Base-by-base conservation (phyloP, 2,113 vertebrate species). In the Phrynocephalus versicolor region DNA sequence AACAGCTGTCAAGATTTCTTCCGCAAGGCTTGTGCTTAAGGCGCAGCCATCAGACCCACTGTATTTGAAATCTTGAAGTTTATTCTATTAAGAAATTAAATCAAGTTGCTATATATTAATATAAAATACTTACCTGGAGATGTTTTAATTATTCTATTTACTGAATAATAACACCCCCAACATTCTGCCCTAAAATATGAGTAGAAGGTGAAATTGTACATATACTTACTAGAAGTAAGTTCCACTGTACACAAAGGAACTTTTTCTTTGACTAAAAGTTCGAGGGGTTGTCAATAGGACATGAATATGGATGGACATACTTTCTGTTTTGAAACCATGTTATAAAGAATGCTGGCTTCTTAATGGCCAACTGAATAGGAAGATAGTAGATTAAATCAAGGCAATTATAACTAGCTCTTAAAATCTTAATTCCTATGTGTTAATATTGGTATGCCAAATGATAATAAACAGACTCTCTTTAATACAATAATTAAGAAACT, bases 21-120 rank as follows among this genome's bases (percentile, higher is more conserved):
- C 96, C 76, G 96, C 93, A 89, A 97, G 51, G n/a, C 91, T 90
- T 93, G 94, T 90, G 60, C 96, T 96, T 88, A 95, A 82, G 57
- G 77, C 85, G 13, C 88, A 76, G 89, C 94, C 93, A 82, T 88
- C 89, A 85, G 2, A 75, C 37, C 91, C 94, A 62, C 94, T 80
- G 0, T 97, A 96, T 39, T 91, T 92, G 69, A 85, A 14, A 27
- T 92, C 84, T 87, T 94, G 92, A 86, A 97, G 95, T 91, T 27
- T 92, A 55, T 83, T 92, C 96, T 96, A 87, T 83, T n/a, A 94
- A 94, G 90, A 93, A n/a, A 88, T 87, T 88, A 69, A 85, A 92
- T 85, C 81, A 65, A 35, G 88, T 85, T 83, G 35, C 83, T 87
- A 84, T n/a, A 79, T 10, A 88, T 27, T 8, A 35, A 71, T 67